Evolutionary conservation across 2,888 invertebrate species (phyloP).

Genomic region (Hedya salicella): DNA sequence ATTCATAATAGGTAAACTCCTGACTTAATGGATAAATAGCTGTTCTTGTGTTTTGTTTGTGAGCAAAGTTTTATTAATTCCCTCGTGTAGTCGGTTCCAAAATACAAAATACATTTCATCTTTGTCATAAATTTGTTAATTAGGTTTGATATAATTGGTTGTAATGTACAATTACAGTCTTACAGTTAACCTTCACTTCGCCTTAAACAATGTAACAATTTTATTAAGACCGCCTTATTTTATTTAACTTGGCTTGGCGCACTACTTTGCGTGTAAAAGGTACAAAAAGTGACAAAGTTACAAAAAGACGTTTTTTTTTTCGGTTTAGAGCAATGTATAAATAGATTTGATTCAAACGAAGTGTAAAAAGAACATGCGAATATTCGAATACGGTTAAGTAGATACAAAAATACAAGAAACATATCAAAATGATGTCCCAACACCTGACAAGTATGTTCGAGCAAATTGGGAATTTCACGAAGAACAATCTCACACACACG

Average conservation of each 20-base stretch:
- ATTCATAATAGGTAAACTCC: slow-evolving; percentile 41
- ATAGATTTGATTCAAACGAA: slow-evolving; percentile 15
- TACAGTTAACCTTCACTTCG: not conserved
- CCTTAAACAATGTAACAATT: not conserved
- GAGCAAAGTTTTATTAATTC: slow-evolving; percentile 30
- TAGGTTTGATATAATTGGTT: no score
- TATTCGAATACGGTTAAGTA: slow-evolving; percentile 62
- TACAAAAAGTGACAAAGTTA: slow-evolving; percentile 24
- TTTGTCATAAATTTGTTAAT: slow-evolving; percentile 3
- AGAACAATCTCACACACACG: slow-evolving; percentile 77
- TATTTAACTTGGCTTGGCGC: not conserved
- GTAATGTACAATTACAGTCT: no score
- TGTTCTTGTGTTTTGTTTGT: slow-evolving; percentile 32
- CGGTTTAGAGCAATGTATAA: slow-evolving; percentile 30
- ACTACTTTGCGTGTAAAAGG: no score
- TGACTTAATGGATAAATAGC: slow-evolving; percentile 41
- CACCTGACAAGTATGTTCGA: slow-evolving; percentile 81
- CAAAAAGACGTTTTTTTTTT: slow-evolving; percentile 17
- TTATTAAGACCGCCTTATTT: no score
- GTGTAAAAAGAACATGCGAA: slow-evolving; percentile 58
- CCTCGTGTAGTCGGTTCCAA: slow-evolving; percentile 14
- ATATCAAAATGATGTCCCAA: slow-evolving; percentile 78
- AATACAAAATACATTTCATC: slow-evolving; percentile 24
- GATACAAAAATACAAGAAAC: slow-evolving; percentile 46
- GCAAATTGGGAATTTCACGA: slow-evolving; percentile 82